phyloP scores from a whole-genome alignment of 2,113 vertebrate species.

The Jacana jacana region DNA sequence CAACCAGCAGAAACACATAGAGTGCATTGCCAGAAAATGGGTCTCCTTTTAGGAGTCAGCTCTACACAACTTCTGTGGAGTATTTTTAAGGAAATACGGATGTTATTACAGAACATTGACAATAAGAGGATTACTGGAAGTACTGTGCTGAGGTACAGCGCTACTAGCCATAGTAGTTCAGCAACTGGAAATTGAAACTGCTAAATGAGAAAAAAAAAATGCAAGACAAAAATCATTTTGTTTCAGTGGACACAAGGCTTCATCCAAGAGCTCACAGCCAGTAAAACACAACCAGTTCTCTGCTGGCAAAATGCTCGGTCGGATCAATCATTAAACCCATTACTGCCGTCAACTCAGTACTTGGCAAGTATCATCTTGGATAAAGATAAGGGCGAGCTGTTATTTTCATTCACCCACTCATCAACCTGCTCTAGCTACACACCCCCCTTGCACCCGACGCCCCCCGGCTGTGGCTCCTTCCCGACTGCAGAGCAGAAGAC shows the following conservation, averaged over 20 bases:
- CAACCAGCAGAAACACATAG: not conserved
- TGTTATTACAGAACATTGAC: not conserved
- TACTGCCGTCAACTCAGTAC: not conserved
- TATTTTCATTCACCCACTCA: not conserved
- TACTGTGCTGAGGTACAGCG: not conserved
- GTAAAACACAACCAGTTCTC: not conserved
- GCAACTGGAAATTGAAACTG: not conserved
- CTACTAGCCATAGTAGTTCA: not conserved
- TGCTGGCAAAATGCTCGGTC: not conserved
- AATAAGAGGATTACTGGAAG: not conserved
- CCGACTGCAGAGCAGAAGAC: not conserved
- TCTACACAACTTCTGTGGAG: not conserved
- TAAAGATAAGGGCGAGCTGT: not conserved
- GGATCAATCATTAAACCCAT: slow-evolving; percentile 25
- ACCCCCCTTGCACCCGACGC: rapidly evolving
- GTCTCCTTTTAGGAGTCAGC: not conserved
- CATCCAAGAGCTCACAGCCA: not conserved
- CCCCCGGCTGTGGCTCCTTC: not conserved
- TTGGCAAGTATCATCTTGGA: not conserved
- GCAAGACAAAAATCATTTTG: not conserved
- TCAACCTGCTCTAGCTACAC: not conserved
- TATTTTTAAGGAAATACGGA: not conserved
- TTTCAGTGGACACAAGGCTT: not conserved
- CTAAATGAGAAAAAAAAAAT: not conserved
- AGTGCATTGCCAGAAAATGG: rapidly evolving